Conservation (phyloP, 1,140 invertebrate species). For the Drusus annulatus region DNA sequence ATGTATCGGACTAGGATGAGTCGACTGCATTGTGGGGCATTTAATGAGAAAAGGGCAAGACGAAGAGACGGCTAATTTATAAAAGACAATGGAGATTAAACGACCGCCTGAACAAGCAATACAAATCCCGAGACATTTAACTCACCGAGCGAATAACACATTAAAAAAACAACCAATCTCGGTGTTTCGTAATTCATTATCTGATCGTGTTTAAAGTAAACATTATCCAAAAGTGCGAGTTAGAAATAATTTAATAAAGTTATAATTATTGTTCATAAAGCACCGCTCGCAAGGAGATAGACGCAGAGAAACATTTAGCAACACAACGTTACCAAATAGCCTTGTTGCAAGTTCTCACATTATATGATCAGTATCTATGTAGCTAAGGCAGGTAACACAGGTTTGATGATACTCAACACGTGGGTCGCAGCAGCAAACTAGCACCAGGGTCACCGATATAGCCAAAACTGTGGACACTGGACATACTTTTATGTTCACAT, state of each 20-base stretch:
- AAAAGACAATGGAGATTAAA: too few relatives aligned
- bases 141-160: too few relatives aligned
- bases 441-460: background rate
- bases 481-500: too few relatives aligned
- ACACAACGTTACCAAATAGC: constrained; percentile 20
- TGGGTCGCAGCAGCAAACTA: background rate
- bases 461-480: too few relatives aligned
- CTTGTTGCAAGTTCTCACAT: constrained; percentile 28
- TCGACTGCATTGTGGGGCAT: background rate
- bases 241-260: too few relatives aligned
- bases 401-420: background rate
- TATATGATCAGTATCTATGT: background rate
- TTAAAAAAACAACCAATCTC: too few relatives aligned
- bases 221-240: too few relatives aligned
- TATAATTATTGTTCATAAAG: background rate
- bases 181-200: too few relatives aligned
- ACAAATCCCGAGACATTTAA: too few relatives aligned
- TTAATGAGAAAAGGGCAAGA: constrained; percentile 9
- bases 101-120: too few relatives aligned
- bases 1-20: background rate
- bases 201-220: too few relatives aligned
- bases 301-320: constrained; percentile 7
- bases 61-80: background rate
- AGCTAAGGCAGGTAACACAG: background rate
- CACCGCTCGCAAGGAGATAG: background rate